Base-by-base conservation (phyloP, 2,113 vertebrate species). In the Siniperca knerii region DNA sequence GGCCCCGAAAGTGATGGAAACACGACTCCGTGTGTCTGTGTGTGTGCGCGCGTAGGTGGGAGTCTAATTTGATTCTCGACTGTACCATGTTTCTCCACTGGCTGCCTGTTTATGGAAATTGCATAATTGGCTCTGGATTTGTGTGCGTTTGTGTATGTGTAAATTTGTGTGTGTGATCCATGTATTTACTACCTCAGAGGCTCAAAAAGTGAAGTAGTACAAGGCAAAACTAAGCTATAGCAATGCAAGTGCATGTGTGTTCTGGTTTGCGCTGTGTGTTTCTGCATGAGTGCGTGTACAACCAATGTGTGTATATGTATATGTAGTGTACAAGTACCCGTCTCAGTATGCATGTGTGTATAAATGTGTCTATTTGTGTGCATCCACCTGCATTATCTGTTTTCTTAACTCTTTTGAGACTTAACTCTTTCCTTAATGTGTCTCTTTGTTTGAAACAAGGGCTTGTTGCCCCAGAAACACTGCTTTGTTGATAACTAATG, bases 1-100 rank as follows among this genome's bases (percentile, higher is more conserved):
- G 35, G 3, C 35, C 35, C 35, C 35, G 35, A 37, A 37, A 37
- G 35, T 37, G 35, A 37, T 37, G 29, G 29, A 29, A 37, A 37
- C 35, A 37, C 5, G 35, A 37, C 4, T 37, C 3, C 77, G 60
- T 75, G 57, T 44, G 57, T 29, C 1, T 29, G 75, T 62, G 80
- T 65, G 48, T 60, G 42, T 79, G 66, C 76, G 79, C 68, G 88
- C 75, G 90, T 77, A 78, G 89, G 90, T 82, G 85, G 81, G 12
- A 87, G 74, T 35, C 79, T 89, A 91, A 92, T 91, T 90, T 88
- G 79, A 89, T 89, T 93, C 71, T 71, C 73, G n/a, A 71, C 62
- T 69, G 72, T 73, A 86, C 69, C 78, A 69, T 87, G 88, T 89
- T 91, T 77, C 88, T 89, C 66, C 55, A 87, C 77, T 78, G 54